A percentile compares a stretch with the other conserved stretches of the same genome.
These are phyloP conservation scores for Microcebus tavaratra DNA, from an alignment of 2,113 vertebrate genomes.

Conservation along the genomic window DNA sequence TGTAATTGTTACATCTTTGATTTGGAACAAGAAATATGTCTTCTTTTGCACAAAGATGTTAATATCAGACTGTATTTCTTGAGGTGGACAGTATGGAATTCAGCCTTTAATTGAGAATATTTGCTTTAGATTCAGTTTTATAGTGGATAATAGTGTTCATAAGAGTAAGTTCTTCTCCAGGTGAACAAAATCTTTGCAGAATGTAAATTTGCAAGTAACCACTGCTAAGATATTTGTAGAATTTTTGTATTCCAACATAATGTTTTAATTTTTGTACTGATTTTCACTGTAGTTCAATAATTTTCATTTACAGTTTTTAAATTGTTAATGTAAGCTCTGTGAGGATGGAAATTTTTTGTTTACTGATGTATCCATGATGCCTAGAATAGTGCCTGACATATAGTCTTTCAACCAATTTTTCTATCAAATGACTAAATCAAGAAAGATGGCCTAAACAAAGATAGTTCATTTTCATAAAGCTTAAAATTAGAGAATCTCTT, in stretches of 20 bases:
- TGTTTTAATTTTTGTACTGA: not conserved
- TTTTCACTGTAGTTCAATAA: not conserved
- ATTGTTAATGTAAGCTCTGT: not conserved
- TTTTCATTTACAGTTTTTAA: not conserved
- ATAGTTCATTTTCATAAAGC: conserved; percentile 22
- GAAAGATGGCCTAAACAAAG: not conserved
- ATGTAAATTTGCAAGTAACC: not conserved
- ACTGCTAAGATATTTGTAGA: not conserved
- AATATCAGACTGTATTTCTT: conserved; percentile 19
- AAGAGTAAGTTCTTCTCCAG: not conserved
- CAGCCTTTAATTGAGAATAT: not conserved
- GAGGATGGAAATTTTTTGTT: not conserved
- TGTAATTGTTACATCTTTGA: not conserved
- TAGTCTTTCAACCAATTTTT: not conserved
- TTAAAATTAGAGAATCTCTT: not conserved
- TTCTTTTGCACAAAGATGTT: not conserved
- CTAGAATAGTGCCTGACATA: not conserved
- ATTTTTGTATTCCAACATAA: not conserved
- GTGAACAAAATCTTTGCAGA: not conserved
- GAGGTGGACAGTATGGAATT: not conserved
- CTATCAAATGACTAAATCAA: not conserved
- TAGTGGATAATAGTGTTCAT: not conserved
- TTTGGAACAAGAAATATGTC: not conserved
- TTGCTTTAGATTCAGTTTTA: not conserved
- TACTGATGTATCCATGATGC: rapidly evolving